Evolutionary conservation across 2,888 invertebrate genomes (phyloP), one percentile per base, ranked within the genome.

Genomic region (Drosophila emarginata): DNA sequence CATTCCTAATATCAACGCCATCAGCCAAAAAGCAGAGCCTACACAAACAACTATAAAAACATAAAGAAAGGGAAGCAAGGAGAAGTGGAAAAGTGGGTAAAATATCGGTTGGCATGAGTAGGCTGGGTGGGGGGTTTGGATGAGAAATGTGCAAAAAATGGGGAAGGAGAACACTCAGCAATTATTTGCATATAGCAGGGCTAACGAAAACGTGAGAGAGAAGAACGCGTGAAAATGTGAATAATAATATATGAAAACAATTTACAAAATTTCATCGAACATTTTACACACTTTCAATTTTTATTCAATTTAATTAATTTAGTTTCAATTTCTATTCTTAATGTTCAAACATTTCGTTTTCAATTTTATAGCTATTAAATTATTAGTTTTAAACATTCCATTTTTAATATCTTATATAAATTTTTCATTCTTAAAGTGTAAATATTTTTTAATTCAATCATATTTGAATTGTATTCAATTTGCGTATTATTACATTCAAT

Each of bases 131-230:
- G 21, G 18, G 21, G 6, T 50, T 1, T 28, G 28, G 28, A 28
- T 23, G 23, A 23, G 23, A 23, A 23, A 23, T 23, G 26, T 26
- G 26, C 26, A 26, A 26, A 26, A 6, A 5, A 5, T 5, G 26
- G 32, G 11, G 18, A 15, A 61, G 67, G 50, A 70, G 66, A 80
- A 69, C 79, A 84, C 81, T 84, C 71, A 73, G 73, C 74, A 80
- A 80, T 82, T 84, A 87, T 82, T 82, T 82, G 87, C 87, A 84
- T 82, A 87, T 69, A 77, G 61, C 59, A 69, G 71, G 18, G 39
- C 12, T 9, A 18, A 45, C 14, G 28, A 11, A 51, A 36, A 15
- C 7, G 54, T 28, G 18, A 54, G 23, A 21, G 15, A 61, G 28
- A 32, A 26, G 67, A 72, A 51, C 71, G 80, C 68, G 83, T 80